Percentiles rank a stretch among this genome's conserved stretches.
Evolutionary conservation across 2,888 invertebrate species (phyloP).

Genomic region (Leistus spinibarbis): DNA sequence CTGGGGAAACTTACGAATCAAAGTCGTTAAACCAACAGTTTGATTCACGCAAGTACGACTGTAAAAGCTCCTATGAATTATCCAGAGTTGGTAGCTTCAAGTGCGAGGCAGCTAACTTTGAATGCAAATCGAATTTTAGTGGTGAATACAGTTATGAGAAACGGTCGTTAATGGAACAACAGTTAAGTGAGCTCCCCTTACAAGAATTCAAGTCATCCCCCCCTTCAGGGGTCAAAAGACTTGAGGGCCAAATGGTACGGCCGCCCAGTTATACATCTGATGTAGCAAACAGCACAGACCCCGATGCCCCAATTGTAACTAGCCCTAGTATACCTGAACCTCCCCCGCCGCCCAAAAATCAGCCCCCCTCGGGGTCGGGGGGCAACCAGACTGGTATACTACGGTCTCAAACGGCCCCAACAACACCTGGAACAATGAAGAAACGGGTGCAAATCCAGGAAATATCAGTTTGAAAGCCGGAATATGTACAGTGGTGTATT

Average conservation of each 20-base stretch:
- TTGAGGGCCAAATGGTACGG: conserved; percentile 58
- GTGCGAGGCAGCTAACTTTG: conserved; percentile 64
- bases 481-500: conserved; percentile 44
- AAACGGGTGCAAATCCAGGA: conserved; percentile 92
- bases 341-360: conserved; percentile 65
- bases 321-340: conserved; percentile 65
- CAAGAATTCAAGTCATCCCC: conserved; percentile 67
- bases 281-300: conserved; percentile 53
- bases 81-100: conserved; percentile 63
- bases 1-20: conserved; percentile 64
- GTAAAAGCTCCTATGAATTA: conserved; percentile 59
- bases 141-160: conserved; percentile 72
- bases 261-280: conserved; percentile 56
- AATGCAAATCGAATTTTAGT: conserved; percentile 59
- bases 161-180: conserved; percentile 65
- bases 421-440: conserved; percentile 79
- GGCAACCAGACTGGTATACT: conserved; percentile 65
- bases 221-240: conserved; percentile 61
- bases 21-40: conserved; percentile 52
- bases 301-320: conserved; percentile 49
- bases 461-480: conserved; percentile 76
- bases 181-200: conserved; percentile 68
- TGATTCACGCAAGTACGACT: conserved; percentile 43
- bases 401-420: conserved; percentile 65
- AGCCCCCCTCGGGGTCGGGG: conserved; percentile 56